phyloP scores from a whole-genome alignment of 2,797 vertebrate species.

The Spheniscus humboldti region DNA sequence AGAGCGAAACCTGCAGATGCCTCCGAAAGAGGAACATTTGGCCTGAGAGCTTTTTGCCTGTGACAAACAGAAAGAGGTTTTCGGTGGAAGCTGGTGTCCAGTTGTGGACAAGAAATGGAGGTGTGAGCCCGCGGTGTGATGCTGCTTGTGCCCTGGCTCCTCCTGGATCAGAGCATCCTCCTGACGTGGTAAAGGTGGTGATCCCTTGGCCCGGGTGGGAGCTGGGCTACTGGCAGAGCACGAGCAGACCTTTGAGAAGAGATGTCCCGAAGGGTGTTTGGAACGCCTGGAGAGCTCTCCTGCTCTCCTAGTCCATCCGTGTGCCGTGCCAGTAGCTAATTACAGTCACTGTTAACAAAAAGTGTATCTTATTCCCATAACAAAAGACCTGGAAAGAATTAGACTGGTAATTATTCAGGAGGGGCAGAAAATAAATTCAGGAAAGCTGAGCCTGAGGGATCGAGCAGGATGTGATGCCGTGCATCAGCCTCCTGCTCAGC shows the following conservation, averaged over 20 bases:
- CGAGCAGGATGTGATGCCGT: background rate
- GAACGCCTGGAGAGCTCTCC: background rate
- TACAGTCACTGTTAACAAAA: background rate
- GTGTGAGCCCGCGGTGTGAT: fast-evolving
- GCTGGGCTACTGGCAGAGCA: background rate
- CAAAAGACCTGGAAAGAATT: conserved; percentile 16
- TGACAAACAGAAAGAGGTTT: background rate
- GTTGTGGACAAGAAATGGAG: background rate
- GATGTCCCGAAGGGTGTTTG: fast-evolving
- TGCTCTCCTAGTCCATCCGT: background rate
- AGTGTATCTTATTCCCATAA: background rate
- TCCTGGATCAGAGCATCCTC: background rate
- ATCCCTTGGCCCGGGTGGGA: background rate
- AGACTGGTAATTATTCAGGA: background rate
- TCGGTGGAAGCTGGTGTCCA: background rate
- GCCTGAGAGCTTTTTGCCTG: background rate
- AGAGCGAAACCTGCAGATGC: background rate
- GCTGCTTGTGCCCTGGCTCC: background rate
- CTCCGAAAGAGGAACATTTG: background rate
- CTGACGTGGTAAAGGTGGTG: background rate
- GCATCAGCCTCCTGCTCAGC: background rate
- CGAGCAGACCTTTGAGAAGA: background rate
- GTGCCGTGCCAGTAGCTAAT: background rate
- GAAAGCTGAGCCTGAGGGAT: background rate
- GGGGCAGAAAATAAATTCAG: background rate